These are phyloP conservation scores for Lepidurus arcticus DNA, from an alignment of 1,140 invertebrate species.

Conservation along the genomic window DNA sequence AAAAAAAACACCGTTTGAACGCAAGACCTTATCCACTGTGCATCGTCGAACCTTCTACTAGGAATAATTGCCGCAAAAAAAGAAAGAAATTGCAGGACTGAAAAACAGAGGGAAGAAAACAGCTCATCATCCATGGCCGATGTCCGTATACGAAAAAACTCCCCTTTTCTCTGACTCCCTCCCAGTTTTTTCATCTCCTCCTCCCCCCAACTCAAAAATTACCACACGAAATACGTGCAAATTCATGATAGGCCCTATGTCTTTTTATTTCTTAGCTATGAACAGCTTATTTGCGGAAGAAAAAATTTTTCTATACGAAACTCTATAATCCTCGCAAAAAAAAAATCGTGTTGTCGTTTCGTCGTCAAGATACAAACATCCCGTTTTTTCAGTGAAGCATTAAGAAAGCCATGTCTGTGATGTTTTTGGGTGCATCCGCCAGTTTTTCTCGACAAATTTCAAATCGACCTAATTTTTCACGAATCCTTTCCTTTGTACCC, in stretches of 20 bases:
- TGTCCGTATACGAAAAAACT: constrained; percentile 4
- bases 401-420: constrained; percentile 15
- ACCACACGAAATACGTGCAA: constrained; percentile 18
- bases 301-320: constrained; percentile 20
- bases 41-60: constrained; percentile 9
- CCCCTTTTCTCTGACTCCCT: neutral
- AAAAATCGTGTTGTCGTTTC: constrained; percentile 16
- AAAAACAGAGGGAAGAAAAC: neutral
- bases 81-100: constrained; percentile 11
- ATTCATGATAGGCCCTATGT: neutral
- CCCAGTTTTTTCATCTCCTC: neutral
- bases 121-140: constrained; percentile 14
- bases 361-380: constrained; percentile 21
- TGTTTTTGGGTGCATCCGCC: constrained; percentile 18
- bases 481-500: neutral
- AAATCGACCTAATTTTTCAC: constrained; percentile 15
- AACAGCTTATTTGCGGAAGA: constrained; percentile 10
- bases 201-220: neutral
- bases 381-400: neutral
- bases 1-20: neutral
- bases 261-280: constrained; percentile 12
- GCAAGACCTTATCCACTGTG: constrained; percentile 21
- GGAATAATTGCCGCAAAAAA: neutral
- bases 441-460: constrained; percentile 5
- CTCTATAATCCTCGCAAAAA: constrained; percentile 22